Evolutionary conservation across 2,888 invertebrate species (phyloP).

Genomic region (Aphelenchoides bicaudatus): DNA sequence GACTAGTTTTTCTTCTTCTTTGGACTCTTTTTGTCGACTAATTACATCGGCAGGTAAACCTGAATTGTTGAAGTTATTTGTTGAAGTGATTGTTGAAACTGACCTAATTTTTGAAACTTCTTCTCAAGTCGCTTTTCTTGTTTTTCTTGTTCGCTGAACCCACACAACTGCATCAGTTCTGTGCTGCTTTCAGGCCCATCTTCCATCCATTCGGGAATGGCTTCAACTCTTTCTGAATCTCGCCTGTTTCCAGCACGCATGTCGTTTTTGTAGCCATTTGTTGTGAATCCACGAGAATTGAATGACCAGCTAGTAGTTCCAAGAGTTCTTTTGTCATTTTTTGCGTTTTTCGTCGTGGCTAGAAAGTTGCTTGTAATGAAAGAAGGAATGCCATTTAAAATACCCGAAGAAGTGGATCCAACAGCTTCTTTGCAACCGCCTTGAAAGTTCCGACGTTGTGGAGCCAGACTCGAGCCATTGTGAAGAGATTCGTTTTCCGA

Average conservation of each 20-base stretch:
- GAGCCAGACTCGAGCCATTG: constrained; percentile 45
- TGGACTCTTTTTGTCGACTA: not conserved
- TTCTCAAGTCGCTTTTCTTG: constrained; percentile 16
- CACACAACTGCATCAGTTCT: constrained; percentile 57
- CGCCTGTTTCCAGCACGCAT: not conserved
- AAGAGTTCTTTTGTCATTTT: not conserved
- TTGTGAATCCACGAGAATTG: too few species aligned
- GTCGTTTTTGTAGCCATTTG: not conserved
- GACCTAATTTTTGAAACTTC: not conserved
- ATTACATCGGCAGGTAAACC: not conserved
- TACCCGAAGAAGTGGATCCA: constrained; percentile 13
- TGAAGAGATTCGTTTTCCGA: constrained; percentile 23
- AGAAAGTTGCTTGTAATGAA: constrained; percentile 11
- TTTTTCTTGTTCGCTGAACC: constrained; percentile 54
- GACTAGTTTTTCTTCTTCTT: not conserved
- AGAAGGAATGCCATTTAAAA: constrained; percentile 20
- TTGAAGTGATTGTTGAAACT: not conserved
- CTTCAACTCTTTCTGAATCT: constrained; percentile 36
- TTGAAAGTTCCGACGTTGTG: constrained; percentile 53
- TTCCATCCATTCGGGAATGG: constrained; percentile 58
- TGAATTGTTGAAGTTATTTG: constrained; percentile 14
- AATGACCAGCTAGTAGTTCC: not conserved
- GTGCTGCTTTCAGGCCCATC: constrained; percentile 57
- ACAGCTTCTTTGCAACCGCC: constrained; percentile 45
- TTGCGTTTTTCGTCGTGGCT: constrained; percentile 6